phyloP scores from a whole-genome alignment of 2,888 invertebrate genomes.

The Hyles lineata region DNA sequence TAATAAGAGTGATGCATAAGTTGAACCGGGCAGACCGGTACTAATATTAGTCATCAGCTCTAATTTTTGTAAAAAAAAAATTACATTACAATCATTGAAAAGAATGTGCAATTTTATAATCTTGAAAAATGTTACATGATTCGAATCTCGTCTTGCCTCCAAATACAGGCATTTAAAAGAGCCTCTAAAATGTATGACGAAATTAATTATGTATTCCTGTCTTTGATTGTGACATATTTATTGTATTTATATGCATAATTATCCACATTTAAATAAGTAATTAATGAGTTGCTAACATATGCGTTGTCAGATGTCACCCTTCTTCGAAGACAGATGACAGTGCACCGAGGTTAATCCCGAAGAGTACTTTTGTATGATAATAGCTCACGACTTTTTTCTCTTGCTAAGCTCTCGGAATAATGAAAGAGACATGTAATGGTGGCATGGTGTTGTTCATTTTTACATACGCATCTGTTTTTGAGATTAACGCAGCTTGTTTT shows the following conservation, averaged over 20 bases:
- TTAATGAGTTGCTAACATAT: constrained; percentile 60
- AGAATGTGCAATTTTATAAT: too few species aligned
- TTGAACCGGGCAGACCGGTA: too few species aligned
- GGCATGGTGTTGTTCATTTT: background rate
- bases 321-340: constrained; percentile 49
- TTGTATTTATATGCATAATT: constrained; percentile 12
- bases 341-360: constrained; percentile 42
- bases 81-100: too few species aligned
- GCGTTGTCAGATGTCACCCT: constrained; percentile 54
- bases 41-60: too few species aligned
- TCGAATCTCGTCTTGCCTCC: too few species aligned
- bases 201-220: background rate
- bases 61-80: too few species aligned
- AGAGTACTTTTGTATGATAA: constrained; percentile 74
- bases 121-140: too few species aligned
- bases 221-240: background rate
- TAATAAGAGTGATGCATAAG: too few species aligned
- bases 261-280: constrained; percentile 26
- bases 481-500: background rate
- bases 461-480: background rate
- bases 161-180: too few species aligned
- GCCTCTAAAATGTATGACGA: background rate
- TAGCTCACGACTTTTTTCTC: constrained; percentile 49
- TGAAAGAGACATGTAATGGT: constrained; percentile 40
- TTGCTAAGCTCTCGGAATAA: constrained; percentile 44